These are phyloP conservation scores for Cloeon dipterum DNA, from an alignment of 2,888 invertebrate genomes.

Conservation along the genomic window DNA sequence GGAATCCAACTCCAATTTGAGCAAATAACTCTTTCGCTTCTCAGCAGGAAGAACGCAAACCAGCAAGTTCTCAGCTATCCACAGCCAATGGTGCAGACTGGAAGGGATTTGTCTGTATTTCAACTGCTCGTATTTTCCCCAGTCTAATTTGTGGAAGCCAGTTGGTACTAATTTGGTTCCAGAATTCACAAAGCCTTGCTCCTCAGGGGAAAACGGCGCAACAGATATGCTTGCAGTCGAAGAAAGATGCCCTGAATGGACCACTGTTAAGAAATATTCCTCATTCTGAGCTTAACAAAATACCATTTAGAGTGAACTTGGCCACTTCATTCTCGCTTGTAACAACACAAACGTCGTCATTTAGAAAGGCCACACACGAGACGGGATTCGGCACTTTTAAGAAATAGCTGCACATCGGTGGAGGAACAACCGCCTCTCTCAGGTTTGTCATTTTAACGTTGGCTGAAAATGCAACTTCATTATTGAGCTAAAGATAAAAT, in stretches of 20 bases:
- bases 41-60: not conserved
- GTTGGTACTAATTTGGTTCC: too few species aligned
- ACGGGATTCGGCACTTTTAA: constrained; percentile 29
- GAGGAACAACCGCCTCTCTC: constrained; percentile 49
- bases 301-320: constrained; percentile 14
- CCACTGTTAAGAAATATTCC: too few species aligned
- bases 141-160: too few species aligned
- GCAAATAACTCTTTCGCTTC: not conserved
- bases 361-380: constrained; percentile 29
- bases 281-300: too few species aligned
- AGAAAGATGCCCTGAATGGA: too few species aligned
- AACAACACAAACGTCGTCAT: constrained; percentile 16
- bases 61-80: constrained; percentile 22
- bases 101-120: too few species aligned
- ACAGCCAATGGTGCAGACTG: constrained; percentile 27
- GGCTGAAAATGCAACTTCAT: constrained; percentile 16
- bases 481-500: constrained; percentile 1
- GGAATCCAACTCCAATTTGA: too few species aligned
- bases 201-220: too few species aligned
- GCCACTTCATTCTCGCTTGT: constrained; percentile 19
- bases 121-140: too few species aligned
- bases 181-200: too few species aligned
- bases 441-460: constrained; percentile 49
- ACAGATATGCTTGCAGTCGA: too few species aligned
- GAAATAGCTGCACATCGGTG: constrained; percentile 50